Percentiles rank a stretch among this genome's conserved stretches.
These are phyloP conservation scores for Ypsolopha sequella DNA, from an alignment of 2,888 invertebrate species.

Conservation along the genomic window DNA sequence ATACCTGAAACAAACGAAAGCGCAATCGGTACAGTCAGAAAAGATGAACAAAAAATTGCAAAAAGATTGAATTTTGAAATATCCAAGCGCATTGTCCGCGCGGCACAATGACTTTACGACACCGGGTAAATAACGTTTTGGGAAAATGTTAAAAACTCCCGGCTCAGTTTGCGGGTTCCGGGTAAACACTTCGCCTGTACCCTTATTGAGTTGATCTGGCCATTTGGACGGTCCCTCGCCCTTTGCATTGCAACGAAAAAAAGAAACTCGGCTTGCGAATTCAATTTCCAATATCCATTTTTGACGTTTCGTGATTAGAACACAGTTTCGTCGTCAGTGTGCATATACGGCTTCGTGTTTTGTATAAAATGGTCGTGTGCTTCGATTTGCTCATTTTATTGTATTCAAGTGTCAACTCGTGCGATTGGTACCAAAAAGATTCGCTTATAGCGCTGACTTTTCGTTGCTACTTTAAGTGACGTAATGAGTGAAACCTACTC, in stretches of 20 bases:
- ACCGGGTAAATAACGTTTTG: slow-evolving; percentile 64
- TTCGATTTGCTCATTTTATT: slow-evolving; percentile 34
- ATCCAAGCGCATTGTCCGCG: slow-evolving; percentile 51
- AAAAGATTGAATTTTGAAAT: slow-evolving; percentile 32
- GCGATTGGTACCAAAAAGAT: slow-evolving; percentile 6
- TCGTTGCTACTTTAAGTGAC: no score
- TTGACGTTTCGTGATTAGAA: slow-evolving; percentile 69
- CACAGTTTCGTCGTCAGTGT: slow-evolving; percentile 63
- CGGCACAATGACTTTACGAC: slow-evolving; percentile 66
- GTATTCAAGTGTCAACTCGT: slow-evolving; percentile 29
- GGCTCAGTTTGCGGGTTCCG: slow-evolving; percentile 60
- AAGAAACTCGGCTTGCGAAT: slow-evolving; percentile 47
- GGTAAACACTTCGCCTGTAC: slow-evolving; percentile 62
- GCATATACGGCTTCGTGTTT: slow-evolving; percentile 4
- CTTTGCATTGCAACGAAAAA: slow-evolving; percentile 41
- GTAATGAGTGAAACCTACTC: no score
- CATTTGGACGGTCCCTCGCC: slow-evolving; percentile 60
- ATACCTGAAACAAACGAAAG: slow-evolving; percentile 14
- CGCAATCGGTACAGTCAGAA: slow-evolving; percentile 21
- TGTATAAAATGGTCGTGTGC: slow-evolving; percentile 18
- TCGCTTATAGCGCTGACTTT: neutral
- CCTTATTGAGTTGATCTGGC: slow-evolving; percentile 69
- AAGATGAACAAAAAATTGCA: slow-evolving; percentile 25
- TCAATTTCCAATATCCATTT: slow-evolving; percentile 69
- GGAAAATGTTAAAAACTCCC: slow-evolving; percentile 60